A percentile compares a stretch with the other conserved stretches of the same genome.
These are phyloP conservation scores for Tupaia tana DNA, from an alignment of 2,113 vertebrate species.

Conservation along the genomic window DNA sequence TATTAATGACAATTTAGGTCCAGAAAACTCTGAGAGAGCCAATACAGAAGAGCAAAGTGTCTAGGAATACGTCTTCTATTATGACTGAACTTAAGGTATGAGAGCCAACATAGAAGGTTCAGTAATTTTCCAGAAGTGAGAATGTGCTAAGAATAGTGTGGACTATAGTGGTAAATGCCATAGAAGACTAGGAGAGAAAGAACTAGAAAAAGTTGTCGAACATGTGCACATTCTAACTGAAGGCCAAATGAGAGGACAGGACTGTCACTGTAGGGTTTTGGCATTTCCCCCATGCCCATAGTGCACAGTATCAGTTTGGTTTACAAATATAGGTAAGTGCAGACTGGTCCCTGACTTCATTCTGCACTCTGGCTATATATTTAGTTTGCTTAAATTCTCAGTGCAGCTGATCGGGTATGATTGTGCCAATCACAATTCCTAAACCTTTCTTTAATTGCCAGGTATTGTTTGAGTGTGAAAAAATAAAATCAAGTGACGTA, in stretches of 20 bases:
- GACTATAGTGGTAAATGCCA: neutral
- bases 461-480: conserved; percentile 87
- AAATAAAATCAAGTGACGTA: conserved; percentile 87
- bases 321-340: conserved; percentile 3
- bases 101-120: neutral
- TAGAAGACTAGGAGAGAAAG: neutral
- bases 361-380: conserved; percentile 1
- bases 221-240: neutral
- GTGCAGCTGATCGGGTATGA: conserved; percentile 72
- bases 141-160: neutral
- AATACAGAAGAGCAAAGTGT: neutral
- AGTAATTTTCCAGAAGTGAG: neutral
- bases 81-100: neutral
- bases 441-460: conserved; percentile 84
- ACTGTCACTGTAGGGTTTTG: neutral
- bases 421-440: conserved; percentile 74
- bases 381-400: conserved; percentile 40
- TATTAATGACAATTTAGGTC: neutral
- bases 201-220: neutral
- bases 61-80: neutral
- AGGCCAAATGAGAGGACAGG: neutral
- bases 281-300: neutral
- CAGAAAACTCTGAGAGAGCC: conserved; percentile 5
- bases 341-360: neutral
- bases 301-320: neutral